Percentiles rank a stretch among this genome's conserved stretches.
Conservation (phyloP, 2,888 invertebrate species). For the Calliopum simillimum region DNA sequence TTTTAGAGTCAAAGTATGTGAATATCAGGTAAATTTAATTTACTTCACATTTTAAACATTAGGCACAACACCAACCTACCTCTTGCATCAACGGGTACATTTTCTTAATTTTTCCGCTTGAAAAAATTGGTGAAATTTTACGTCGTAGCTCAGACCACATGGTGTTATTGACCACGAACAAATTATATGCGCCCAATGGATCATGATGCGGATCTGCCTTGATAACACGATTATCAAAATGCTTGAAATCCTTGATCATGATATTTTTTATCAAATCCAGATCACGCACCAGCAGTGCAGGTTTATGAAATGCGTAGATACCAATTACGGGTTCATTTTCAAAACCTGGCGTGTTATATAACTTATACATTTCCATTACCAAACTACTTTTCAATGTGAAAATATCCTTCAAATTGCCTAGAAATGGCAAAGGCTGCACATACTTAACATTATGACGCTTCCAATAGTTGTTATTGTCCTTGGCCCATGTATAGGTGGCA, state of each 20-base stretch:
- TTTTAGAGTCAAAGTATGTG: no score
- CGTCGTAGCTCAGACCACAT: conserved; percentile 64
- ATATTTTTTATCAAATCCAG: conserved; percentile 65
- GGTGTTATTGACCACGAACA: conserved; percentile 65
- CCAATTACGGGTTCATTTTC: conserved; percentile 54
- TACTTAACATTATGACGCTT: conserved; percentile 55
- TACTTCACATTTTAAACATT: no score
- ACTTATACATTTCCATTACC: conserved; percentile 51
- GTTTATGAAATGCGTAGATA: conserved; percentile 62
- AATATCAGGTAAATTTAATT: no score
- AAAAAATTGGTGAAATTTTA: conserved; percentile 66
- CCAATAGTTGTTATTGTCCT: conserved; percentile 49
- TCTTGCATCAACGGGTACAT: conserved; percentile 57
- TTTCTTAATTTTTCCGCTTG: conserved; percentile 59
- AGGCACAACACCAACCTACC: no score
- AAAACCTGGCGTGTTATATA: conserved; percentile 50
- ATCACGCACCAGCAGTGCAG: conserved; percentile 63
- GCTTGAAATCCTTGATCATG: conserved; percentile 66
- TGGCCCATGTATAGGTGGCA: conserved; percentile 49
- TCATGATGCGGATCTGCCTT: conserved; percentile 56
- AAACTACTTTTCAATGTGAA: conserved; percentile 50
- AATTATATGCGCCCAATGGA: conserved; percentile 61
- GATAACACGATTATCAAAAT: conserved; percentile 59
- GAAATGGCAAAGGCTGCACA: conserved; percentile 55
- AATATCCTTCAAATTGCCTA: conserved; percentile 61